phyloP scores from a whole-genome alignment of 2,888 invertebrate species.

The Latheticus oryzae region DNA sequence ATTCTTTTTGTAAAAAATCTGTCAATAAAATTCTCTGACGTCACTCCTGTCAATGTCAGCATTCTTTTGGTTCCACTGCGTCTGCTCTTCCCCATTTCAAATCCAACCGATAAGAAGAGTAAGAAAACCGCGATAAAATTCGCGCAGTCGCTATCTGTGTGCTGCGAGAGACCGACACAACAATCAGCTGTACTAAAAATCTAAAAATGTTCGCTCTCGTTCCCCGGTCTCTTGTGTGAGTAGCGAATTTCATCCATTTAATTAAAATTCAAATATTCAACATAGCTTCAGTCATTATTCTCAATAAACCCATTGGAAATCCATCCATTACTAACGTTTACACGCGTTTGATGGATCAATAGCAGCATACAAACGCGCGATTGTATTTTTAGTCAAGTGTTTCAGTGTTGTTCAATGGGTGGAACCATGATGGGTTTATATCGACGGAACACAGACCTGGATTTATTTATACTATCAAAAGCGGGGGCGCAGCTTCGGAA shows the following conservation, averaged over 20 bases:
- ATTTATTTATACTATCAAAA: too few species aligned
- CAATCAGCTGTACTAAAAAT: slow-evolving; percentile 46
- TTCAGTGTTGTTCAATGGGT: too few species aligned
- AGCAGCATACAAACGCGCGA: not conserved
- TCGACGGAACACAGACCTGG: too few species aligned
- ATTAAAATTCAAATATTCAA: not conserved
- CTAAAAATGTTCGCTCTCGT: slow-evolving; percentile 60
- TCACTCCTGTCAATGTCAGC: not conserved
- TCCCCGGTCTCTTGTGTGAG: slow-evolving; percentile 60
- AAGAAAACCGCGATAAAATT: slow-evolving; percentile 39
- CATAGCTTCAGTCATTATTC: slow-evolving; percentile 4
- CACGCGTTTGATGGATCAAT: slow-evolving; percentile 12
- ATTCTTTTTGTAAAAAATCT: too few species aligned
- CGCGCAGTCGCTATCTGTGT: slow-evolving; percentile 52
- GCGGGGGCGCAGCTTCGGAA: too few species aligned
- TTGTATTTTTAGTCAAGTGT: too few species aligned
- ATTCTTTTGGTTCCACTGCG: slow-evolving; percentile 24
- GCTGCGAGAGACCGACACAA: slow-evolving; percentile 42
- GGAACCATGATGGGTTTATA: too few species aligned
- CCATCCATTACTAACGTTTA: too few species aligned
- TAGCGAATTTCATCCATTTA: slow-evolving; percentile 45
- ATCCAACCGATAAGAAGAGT: slow-evolving; percentile 13
- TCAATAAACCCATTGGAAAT: not conserved
- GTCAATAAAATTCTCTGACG: not conserved
- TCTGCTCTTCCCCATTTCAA: slow-evolving; percentile 23